Base-by-base conservation (phyloP, 2,113 vertebrate species). In the Theristicus caerulescens region DNA sequence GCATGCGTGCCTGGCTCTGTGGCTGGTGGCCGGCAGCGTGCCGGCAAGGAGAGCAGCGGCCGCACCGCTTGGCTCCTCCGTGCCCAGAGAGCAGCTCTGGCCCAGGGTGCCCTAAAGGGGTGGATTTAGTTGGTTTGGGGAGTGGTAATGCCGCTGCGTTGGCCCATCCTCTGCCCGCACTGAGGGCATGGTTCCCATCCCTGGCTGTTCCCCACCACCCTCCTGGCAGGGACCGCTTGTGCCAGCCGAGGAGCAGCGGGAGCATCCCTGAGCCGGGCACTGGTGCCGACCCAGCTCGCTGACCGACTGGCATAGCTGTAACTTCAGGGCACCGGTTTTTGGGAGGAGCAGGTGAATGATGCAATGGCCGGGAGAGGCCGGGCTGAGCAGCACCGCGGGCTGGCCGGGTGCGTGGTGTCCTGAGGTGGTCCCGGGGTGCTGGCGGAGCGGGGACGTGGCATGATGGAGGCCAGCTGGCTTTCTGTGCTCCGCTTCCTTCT, bases 91-190 rank as follows among this genome's bases (percentile, higher is more conserved):
- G 64, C 62, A 24, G 81, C 61, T 54, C 20, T 7, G 3, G 52
- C 44, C 11, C 22, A 3, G 21, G 58, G 66, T 42, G 71, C 46
- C 67, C 24, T 10, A 0, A 29, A 66, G 11, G 38, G 4, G 11
- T 12, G 55, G 55, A 10, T 80, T 76, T n/a, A 2, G 17, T 22
- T 6, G 47, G 26, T n/a, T 42, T 58, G 57, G 52, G 52, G 34
- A 25, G 54, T 0, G 0, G 9, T 2, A 8, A 7, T 7, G 44
- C 54, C 1, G 1, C 32, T 1, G 38, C 0, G 0, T 3, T 66
- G 92, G 67, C 55, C 10, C 40, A 1, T 71, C 25, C 59, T 44
- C 52, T 38, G 54, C 46, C 38, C 7, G 0, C 4, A 2, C 52
- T 21, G 54, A 38, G 77, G 40, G 6, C 0, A 1, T 8, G 42